These are phyloP conservation scores for Holacanthus passer DNA, from an alignment of 2,113 vertebrate genomes.

Conservation along the genomic window DNA sequence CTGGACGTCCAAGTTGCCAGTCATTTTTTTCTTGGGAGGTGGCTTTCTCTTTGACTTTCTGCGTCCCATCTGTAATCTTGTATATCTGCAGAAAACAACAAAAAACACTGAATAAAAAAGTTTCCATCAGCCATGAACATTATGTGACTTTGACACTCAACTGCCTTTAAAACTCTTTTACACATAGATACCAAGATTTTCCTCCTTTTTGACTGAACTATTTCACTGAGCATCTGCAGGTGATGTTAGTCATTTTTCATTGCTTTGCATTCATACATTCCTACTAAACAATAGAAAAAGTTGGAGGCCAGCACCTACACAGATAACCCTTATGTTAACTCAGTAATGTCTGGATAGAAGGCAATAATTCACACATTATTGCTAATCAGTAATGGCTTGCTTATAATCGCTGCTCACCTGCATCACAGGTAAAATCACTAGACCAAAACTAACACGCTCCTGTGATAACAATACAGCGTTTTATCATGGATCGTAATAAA, in stretches of 20 bases:
- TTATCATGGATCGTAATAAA: neutral
- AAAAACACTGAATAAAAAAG: neutral
- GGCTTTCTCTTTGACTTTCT: constrained; percentile 94
- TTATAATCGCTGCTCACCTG: neutral
- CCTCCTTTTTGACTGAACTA: no score
- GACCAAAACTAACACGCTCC: neutral
- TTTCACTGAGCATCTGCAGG: neutral
- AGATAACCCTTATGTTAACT: no score
- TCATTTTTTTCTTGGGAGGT: constrained; percentile 94
- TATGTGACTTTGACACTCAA: neutral
- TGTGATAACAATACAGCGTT: neutral
- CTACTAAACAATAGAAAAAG: neutral
- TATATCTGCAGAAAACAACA: neutral
- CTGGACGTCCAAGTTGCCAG: constrained; percentile 91
- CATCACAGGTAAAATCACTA: neutral
- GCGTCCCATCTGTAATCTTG: constrained; percentile 86
- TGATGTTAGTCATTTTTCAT: neutral
- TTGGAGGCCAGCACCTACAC: neutral
- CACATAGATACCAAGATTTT: neutral
- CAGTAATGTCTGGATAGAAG: neutral
- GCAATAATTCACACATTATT: neutral
- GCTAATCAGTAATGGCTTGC: neutral
- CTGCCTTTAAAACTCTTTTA: neutral
- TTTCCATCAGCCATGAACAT: neutral
- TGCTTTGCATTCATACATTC: neutral